Conservation (phyloP, 2,113 vertebrate species). For the Nycticorax nycticorax region DNA sequence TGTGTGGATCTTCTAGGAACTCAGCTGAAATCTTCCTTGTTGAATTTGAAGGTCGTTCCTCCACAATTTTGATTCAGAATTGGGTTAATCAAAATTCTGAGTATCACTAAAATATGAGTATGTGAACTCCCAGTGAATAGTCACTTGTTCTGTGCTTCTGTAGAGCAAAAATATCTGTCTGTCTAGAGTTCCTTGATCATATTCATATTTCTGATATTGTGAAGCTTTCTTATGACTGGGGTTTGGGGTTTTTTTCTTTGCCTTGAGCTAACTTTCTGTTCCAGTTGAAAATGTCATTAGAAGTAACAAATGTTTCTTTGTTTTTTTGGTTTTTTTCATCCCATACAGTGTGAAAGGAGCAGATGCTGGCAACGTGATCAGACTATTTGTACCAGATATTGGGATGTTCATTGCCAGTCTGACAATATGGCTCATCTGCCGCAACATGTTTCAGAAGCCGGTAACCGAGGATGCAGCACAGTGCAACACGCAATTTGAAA, state of each 20-base stretch:
- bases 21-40: not conserved
- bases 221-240: not conserved
- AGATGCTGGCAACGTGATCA: constrained; percentile 92
- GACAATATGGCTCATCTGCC: constrained; percentile 91
- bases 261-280: not conserved
- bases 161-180: not conserved
- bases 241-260: not conserved
- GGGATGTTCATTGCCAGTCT: constrained; percentile 92
- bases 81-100: not conserved
- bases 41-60: not conserved
- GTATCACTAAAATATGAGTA: not conserved
- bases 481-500: constrained; percentile 88
- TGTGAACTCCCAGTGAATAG: not conserved
- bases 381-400: constrained; percentile 94
- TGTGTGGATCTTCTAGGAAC: not conserved
- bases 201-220: not conserved
- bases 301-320: constrained; percentile 36
- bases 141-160: not conserved
- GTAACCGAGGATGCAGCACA: constrained; percentile 85
- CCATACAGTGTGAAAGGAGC: constrained; percentile 87
- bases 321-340: not conserved
- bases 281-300: not conserved
- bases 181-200: not conserved
- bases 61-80: not conserved
- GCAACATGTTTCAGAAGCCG: constrained; percentile 88